Percentiles rank a stretch among this genome's conserved stretches.
These are phyloP conservation scores for Pristionchus maxplancki DNA, from an alignment of 2,888 invertebrate species.

Conservation along the genomic window DNA sequence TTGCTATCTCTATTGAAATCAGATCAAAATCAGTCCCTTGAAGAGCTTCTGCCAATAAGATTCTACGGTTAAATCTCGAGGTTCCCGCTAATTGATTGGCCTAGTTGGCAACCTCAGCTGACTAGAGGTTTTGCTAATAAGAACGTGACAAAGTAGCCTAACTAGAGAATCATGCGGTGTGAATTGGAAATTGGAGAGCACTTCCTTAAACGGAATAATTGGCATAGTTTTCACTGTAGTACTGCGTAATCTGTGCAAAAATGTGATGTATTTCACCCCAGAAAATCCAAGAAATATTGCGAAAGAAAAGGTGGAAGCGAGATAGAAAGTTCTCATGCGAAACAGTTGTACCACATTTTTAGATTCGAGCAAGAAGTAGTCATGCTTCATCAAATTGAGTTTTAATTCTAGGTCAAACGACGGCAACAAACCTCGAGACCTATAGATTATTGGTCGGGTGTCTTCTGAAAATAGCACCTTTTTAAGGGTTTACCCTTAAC, in stretches of 20 bases:
- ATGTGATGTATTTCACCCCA: too few species aligned
- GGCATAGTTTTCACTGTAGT: background rate
- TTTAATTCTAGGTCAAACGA: too few species aligned
- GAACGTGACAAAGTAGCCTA: background rate
- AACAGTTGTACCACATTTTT: too few species aligned
- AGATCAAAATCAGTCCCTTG: slow-evolving; percentile 6
- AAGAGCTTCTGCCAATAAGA: too few species aligned
- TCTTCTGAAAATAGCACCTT: background rate
- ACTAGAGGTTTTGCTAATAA: background rate
- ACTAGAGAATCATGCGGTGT: background rate
- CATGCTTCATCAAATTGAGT: too few species aligned
- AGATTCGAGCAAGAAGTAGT: too few species aligned
- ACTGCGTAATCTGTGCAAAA: too few species aligned
- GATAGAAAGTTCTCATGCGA: too few species aligned
- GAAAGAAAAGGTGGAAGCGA: too few species aligned
- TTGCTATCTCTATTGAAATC: background rate
- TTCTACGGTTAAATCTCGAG: too few species aligned
- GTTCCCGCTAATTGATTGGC: background rate
- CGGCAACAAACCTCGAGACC: background rate
- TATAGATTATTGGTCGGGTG: background rate
- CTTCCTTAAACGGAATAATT: background rate
- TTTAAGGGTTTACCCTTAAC: too few species aligned
- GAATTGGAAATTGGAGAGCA: background rate
- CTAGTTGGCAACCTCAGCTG: background rate
- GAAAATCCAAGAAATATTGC: too few species aligned